Evolutionary conservation across 92 coral and sea anemone genomes (phyloP).

Genomic region (Hydrozoanthus gracilis): DNA sequence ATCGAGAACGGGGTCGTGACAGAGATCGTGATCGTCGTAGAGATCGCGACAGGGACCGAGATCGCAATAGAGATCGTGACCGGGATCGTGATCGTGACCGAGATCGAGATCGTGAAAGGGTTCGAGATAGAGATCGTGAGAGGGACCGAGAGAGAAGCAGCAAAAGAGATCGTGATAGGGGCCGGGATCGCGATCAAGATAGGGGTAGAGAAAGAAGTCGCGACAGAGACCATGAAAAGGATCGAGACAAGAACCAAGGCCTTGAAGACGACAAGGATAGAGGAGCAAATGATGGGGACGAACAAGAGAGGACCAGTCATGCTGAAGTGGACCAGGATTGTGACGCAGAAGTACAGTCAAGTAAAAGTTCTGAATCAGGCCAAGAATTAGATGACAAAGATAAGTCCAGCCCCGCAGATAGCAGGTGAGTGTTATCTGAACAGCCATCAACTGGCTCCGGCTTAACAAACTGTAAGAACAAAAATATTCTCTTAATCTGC

Average conservation of each 20-base stretch:
- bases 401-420: conserved; percentile 86
- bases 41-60: conserved; percentile 67
- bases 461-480: not conserved
- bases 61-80: conserved; percentile 61
- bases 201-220: conserved; percentile 55
- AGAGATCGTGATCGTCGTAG: conserved; percentile 58
- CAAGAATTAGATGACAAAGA: conserved; percentile 72
- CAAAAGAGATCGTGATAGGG: conserved; percentile 58
- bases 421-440: conserved; percentile 76
- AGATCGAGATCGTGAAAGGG: conserved; percentile 63
- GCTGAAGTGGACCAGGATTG: conserved; percentile 50
- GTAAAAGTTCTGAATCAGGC: conserved; percentile 53
- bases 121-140: conserved; percentile 47
- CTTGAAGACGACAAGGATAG: conserved; percentile 69
- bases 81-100: conserved; percentile 52
- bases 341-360: conserved; percentile 52
- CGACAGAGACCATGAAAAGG: conserved; percentile 65
- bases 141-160: conserved; percentile 47
- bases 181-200: conserved; percentile 54
- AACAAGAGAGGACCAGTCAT: conserved; percentile 55
- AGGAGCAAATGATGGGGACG: conserved; percentile 26
- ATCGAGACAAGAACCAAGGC: conserved; percentile 71
- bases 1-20: conserved; percentile 46
- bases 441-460: not conserved
- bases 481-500: not conserved